phyloP scores from a whole-genome alignment of 2,888 invertebrate species.

The Eudasyphora cyanicolor region DNA sequence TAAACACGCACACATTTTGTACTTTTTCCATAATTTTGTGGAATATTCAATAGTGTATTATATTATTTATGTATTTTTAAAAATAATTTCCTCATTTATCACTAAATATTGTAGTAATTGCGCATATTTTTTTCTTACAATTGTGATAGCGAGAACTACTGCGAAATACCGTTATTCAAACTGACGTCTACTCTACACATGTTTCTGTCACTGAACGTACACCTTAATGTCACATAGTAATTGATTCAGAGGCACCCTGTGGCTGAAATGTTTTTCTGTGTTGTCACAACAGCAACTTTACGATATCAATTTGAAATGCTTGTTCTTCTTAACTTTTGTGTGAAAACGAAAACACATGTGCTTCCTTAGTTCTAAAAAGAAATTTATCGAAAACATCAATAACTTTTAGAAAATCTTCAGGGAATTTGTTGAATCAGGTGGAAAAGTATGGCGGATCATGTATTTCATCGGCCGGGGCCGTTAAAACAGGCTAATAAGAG shows the following conservation, averaged over 20 bases:
- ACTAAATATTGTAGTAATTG: too few relatives aligned
- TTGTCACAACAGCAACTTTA: slow-evolving; percentile 13
- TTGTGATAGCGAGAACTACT: too few relatives aligned
- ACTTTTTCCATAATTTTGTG: too few relatives aligned
- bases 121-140: too few relatives aligned
- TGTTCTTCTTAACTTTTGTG: slow-evolving; percentile 40
- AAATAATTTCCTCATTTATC: too few relatives aligned
- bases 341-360: slow-evolving; percentile 55
- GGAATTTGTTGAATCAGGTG: neutral
- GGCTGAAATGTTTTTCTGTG: neutral
- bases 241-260: neutral
- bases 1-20: too few relatives aligned
- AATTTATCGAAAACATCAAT: slow-evolving; percentile 8
- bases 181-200: neutral
- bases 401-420: neutral
- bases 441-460: slow-evolving; percentile 74
- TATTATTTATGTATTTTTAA: too few relatives aligned
- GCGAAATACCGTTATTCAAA: too few relatives aligned
- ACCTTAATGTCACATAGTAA: neutral
- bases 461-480: slow-evolving; percentile 89
- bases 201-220: neutral
- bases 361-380: slow-evolving; percentile 29
- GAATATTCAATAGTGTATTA: too few relatives aligned
- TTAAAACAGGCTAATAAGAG: slow-evolving; percentile 96
- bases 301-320: slow-evolving; percentile 2